Conservation (phyloP, 64 coral and sea anemone genomes). For the Pachyseris speciosa region DNA sequence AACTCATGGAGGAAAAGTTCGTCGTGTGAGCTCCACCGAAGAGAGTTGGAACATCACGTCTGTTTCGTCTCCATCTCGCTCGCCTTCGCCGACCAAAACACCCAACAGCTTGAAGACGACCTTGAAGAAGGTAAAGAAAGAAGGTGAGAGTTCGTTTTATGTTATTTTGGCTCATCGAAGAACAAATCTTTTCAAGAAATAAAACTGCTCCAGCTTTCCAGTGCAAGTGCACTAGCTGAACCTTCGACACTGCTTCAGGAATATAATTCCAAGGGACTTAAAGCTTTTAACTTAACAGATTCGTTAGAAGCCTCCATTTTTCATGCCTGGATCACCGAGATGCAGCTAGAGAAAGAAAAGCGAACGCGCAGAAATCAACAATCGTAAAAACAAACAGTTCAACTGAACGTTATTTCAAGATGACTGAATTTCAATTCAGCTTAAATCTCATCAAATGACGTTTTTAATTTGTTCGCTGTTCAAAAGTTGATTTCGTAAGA, state of each 20-base stretch:
- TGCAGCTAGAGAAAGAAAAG: too few relatives aligned
- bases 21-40: constrained; percentile 60
- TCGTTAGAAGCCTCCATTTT: too few relatives aligned
- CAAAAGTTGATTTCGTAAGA: neutral
- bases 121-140: constrained; percentile 88
- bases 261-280: too few relatives aligned
- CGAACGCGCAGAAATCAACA: too few relatives aligned
- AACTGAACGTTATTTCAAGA: too few relatives aligned
- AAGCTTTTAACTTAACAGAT: too few relatives aligned
- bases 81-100: constrained; percentile 77
- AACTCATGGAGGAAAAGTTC: constrained; percentile 49
- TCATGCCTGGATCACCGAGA: too few relatives aligned
- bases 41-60: constrained; percentile 96
- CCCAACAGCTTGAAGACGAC: constrained; percentile 87
- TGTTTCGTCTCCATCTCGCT: constrained; percentile 62
- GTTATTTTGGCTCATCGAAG: neutral
- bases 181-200: neutral
- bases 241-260: too few relatives aligned
- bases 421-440: too few relatives aligned
- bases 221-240: too few relatives aligned
- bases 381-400: too few relatives aligned
- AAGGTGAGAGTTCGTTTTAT: constrained; percentile 47
- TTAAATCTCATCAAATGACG: too few relatives aligned
- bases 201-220: neutral
- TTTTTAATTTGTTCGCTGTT: neutral